Conservation (phyloP, 2,113 vertebrate genomes). For the Ceyx cyanopectus region DNA sequence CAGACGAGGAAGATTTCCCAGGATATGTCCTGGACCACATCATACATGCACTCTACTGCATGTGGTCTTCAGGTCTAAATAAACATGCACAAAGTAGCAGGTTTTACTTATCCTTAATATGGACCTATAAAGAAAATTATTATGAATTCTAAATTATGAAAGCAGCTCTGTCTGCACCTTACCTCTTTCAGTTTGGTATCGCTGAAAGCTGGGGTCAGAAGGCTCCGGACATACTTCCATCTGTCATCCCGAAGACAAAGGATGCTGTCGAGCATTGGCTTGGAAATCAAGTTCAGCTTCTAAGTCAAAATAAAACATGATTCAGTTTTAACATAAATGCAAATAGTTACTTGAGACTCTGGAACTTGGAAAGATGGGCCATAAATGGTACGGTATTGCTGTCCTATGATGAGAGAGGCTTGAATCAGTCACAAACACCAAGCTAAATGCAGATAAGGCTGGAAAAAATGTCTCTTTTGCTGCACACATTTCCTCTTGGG, state of each 20-base stretch:
- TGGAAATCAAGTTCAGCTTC: constrained; percentile 73
- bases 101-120: not conserved
- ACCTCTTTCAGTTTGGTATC: constrained; percentile 88
- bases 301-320: constrained; percentile 48
- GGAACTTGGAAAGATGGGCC: not conserved
- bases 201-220: constrained; percentile 87
- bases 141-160: not conserved
- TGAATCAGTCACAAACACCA: not conserved
- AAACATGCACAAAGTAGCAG: not conserved
- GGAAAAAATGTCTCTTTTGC: not conserved
- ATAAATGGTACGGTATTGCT: not conserved
- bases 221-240: constrained; percentile 87
- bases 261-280: constrained; percentile 87
- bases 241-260: constrained; percentile 85
- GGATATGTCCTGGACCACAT: not conserved
- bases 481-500: not conserved
- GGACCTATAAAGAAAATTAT: not conserved
- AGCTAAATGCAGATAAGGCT: not conserved
- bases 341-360: not conserved
- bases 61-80: not conserved
- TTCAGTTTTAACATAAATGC: not conserved
- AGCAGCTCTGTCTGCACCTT: constrained; percentile 23
- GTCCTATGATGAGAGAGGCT: fast-evolving
- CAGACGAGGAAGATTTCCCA: not conserved
- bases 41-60: fast-evolving